Conservation (phyloP, 2,797 vertebrate genomes). For the Sciurus carolinensis region DNA sequence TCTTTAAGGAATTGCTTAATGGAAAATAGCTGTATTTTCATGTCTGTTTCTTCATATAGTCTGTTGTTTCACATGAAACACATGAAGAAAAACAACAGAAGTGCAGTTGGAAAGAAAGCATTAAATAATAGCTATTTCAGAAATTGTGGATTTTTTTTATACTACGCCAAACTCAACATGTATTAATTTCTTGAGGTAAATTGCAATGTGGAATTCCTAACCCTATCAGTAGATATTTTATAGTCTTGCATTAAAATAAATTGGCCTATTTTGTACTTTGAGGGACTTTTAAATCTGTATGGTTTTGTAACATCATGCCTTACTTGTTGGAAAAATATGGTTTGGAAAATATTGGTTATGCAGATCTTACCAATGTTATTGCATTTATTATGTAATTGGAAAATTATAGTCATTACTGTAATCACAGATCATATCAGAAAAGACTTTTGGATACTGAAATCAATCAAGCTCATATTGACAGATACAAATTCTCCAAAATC, state of each 20-base stretch:
- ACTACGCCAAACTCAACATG: neutral
- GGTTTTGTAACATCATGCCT: neutral
- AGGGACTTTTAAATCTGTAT: neutral
- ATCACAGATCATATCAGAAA: neutral
- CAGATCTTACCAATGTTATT: neutral
- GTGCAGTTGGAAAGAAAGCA: neutral
- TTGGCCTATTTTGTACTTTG: neutral
- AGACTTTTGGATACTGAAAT: neutral
- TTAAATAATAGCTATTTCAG: conserved; percentile 5
- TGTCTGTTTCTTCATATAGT: neutral
- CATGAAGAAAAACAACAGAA: neutral
- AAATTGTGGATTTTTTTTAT: neutral
- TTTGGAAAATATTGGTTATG: conserved; percentile 21
- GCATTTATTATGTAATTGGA: neutral
- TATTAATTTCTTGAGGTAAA: neutral
- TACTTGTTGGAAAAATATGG: conserved; percentile 44
- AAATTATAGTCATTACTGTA: neutral
- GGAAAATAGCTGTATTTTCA: neutral
- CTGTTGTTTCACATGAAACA: neutral
- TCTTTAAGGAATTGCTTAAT: neutral
- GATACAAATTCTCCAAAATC: neutral
- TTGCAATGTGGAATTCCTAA: neutral
- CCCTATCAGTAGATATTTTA: neutral
- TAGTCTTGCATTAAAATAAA: neutral
- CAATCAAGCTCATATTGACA: neutral